Conservation (phyloP, 2,113 vertebrate genomes). For the Tychaedon coryphoeus region DNA sequence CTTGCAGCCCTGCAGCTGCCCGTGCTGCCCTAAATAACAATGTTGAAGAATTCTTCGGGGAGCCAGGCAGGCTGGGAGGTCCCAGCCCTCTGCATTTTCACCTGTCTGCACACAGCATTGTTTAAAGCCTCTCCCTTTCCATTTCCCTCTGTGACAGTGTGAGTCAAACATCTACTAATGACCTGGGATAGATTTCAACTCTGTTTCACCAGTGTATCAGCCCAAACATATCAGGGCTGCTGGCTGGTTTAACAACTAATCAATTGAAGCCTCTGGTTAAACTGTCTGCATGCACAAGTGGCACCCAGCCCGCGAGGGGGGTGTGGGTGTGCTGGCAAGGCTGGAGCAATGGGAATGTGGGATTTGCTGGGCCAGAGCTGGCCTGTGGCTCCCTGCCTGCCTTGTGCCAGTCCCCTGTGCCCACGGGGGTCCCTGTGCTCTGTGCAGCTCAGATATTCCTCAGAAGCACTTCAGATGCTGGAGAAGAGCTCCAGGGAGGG, state of each 20-base stretch:
- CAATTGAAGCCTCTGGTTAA: conserved; percentile 66
- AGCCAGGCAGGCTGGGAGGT: neutral
- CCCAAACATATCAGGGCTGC: conserved; percentile 61
- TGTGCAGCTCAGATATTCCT: neutral
- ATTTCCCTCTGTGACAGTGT: conserved; percentile 61
- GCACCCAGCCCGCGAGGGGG: neutral
- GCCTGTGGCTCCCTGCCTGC: neutral
- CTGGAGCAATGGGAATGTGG: neutral
- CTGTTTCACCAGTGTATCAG: conserved; percentile 64
- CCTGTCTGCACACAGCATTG: conserved; percentile 28
- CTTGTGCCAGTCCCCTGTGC: neutral
- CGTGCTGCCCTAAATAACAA: neutral
- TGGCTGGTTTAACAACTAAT: conserved; percentile 70
- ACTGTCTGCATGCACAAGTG: conserved; percentile 47
- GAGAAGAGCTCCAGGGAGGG: neutral
- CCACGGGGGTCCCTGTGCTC: too few relatives aligned
- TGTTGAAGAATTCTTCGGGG: neutral
- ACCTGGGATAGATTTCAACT: conserved; percentile 71
- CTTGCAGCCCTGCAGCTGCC: neutral
- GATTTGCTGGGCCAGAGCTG: neutral
- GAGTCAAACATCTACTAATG: conserved; percentile 68
- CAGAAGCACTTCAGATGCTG: accelerated
- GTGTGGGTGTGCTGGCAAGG: neutral
- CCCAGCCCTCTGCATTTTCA: conserved; percentile 35
- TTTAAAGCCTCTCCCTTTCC: conserved; percentile 61